Evolutionary conservation across 2,797 vertebrate species (phyloP), one percentile per base, ranked within the genome.

Genomic region (Eupleurogrammus muticus): DNA sequence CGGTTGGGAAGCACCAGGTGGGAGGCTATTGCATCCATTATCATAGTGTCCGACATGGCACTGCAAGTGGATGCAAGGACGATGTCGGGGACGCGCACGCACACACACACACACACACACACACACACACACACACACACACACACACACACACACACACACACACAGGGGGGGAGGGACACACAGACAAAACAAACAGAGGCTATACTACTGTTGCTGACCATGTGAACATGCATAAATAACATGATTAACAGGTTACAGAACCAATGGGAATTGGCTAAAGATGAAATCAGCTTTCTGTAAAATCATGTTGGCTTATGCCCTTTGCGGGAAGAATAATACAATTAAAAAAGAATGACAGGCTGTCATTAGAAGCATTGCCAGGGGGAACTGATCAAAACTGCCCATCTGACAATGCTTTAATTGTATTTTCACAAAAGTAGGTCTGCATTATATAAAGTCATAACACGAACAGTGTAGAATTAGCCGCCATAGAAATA

Each of bases 11-110:
- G 93, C 68, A 99, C 97, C 70, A 98, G 94, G 91, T 94, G 93
- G 75, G 96, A 95, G 81, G 97, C 93, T 73, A 99, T 97, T 77
- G 95, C 92, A 87, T 98, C 97, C 97, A 99, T 98, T 92, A 99
- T 95, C 96, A 97, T 94, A 59, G 95, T 95, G 92, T 97, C 97
- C 65, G 97, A 97, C 54, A 98, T 91, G 49, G 94, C 94, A 92
- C 97, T 98, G 92, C 65, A 91, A 81, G 84, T 90, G 85, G 93
- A 84, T 91, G 91, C 88, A 84, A 82, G 87, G 84, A 60, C 55
- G 85, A 76, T 66, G 77, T 81, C 80, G 81, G 69, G 75, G 36
- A 84, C n/a, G n/a, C n/a, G n/a, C n/a, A n/a, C n/a, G n/a, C n/a
- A n/a, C n/a, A n/a, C n/a, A n/a, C n/a, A n/a, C n/a, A n/a, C n/a